Conservation (phyloP, 1,140 invertebrate species). For the Megalonaias nervosa region DNA sequence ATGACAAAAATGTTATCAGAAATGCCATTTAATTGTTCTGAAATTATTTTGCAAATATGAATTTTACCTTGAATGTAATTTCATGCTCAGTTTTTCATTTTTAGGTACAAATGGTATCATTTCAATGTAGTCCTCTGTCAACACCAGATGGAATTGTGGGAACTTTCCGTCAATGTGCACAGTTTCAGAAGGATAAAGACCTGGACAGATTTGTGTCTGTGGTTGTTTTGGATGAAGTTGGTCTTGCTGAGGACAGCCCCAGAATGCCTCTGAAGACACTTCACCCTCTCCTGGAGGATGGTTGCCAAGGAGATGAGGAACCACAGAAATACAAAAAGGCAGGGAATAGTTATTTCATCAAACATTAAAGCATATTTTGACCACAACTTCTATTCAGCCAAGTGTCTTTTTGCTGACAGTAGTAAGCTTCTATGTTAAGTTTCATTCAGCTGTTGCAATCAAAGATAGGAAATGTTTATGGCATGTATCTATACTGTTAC, state of each 20-base stretch:
- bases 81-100: constrained; percentile 6
- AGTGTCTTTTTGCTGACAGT: too few relatives aligned
- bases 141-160: constrained; percentile 59
- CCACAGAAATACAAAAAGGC: constrained; percentile 38
- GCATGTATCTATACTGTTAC: too few relatives aligned
- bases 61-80: too few relatives aligned
- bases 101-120: constrained; percentile 64
- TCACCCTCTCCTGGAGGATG: constrained; percentile 43
- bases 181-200: constrained; percentile 53
- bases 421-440: too few relatives aligned
- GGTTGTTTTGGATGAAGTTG: constrained; percentile 64
- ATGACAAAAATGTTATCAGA: too few relatives aligned
- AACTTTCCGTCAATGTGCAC: constrained; percentile 56
- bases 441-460: too few relatives aligned
- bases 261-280: constrained; percentile 60
- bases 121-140: constrained; percentile 65
- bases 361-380: too few relatives aligned
- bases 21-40: too few relatives aligned
- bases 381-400: too few relatives aligned
- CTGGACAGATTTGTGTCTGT: constrained; percentile 54
- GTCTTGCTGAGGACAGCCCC: constrained; percentile 58
- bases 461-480: too few relatives aligned
- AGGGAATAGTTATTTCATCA: background rate
- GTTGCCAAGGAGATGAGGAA: constrained; percentile 39
- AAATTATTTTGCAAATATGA: too few relatives aligned